Conservation (phyloP, 2,797 vertebrate genomes). For the Dryobates pubescens region DNA sequence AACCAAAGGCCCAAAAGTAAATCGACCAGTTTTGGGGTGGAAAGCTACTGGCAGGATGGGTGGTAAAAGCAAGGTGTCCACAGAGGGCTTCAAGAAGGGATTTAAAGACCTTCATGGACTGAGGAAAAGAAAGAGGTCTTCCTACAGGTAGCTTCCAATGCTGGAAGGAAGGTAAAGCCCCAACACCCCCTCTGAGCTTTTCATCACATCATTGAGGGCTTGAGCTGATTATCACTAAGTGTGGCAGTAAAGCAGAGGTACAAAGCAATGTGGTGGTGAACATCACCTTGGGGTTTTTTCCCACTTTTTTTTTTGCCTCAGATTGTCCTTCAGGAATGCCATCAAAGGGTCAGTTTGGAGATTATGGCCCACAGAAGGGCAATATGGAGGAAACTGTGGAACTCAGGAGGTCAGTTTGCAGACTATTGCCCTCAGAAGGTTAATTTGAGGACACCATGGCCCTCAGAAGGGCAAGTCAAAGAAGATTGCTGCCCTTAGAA, state of each 20-base stretch:
- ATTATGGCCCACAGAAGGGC: background rate
- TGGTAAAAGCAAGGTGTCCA: fast-evolving
- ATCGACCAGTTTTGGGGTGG: fast-evolving
- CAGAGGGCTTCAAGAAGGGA: fast-evolving
- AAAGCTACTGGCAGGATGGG: background rate
- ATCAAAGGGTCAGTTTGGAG: background rate
- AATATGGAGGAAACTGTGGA: too few relatives aligned
- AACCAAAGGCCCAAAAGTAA: too few relatives aligned
- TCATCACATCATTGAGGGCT: background rate
- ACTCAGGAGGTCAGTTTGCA: too few relatives aligned
- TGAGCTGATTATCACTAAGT: background rate
- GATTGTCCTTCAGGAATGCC: background rate
- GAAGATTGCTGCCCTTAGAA: background rate
- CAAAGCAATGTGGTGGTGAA: too few relatives aligned
- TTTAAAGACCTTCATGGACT: fast-evolving
- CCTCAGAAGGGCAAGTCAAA: too few relatives aligned
- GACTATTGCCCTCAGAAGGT: background rate
- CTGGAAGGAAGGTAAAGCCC: background rate
- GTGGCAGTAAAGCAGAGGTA: slow-evolving; percentile 17
- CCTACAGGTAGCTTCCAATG: background rate
- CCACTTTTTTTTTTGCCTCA: background rate
- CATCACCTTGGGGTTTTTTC: background rate
- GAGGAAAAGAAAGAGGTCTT: background rate
- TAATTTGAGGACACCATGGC: too few relatives aligned
- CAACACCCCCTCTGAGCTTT: background rate